A percentile compares a stretch with the other conserved stretches of the same genome.
phyloP scores from a whole-genome alignment of 2,797 vertebrate genomes.

The Enteromius argenteus region DNA sequence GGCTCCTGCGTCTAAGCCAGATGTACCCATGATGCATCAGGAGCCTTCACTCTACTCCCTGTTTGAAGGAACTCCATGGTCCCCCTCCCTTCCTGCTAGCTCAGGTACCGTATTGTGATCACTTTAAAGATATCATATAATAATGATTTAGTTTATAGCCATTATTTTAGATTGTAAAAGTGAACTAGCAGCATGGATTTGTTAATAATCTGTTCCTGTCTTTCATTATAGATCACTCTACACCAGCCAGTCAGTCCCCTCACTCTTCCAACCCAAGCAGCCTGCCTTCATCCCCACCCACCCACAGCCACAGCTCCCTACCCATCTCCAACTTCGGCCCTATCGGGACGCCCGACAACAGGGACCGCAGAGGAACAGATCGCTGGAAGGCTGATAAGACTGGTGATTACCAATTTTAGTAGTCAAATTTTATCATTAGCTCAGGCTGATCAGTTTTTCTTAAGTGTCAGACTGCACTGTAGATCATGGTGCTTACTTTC shows the following conservation, averaged over 20 bases:
- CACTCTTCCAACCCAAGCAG: conserved; percentile 99
- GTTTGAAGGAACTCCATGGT: conserved; percentile 96
- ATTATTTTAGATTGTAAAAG: neutral
- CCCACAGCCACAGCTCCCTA: conserved; percentile 91
- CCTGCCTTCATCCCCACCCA: conserved; percentile 95
- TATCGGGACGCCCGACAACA: conserved; percentile 93
- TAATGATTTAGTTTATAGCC: neutral
- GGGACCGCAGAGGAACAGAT: conserved; percentile 88
- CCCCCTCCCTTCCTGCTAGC: conserved; percentile 95
- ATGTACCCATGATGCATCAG: conserved; percentile 87
- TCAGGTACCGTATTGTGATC: conserved; percentile 82
- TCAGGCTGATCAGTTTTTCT: neutral
- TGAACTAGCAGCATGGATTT: neutral
- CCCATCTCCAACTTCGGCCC: conserved; percentile 97
- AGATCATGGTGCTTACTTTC: neutral
- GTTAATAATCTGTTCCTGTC: neutral
- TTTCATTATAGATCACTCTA: conserved; percentile 90
- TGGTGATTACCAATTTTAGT: conserved; percentile 64
- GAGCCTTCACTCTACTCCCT: conserved; percentile 96
- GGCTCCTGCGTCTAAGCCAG: conserved; percentile 86
- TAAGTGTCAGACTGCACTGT: neutral
- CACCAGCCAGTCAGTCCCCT: conserved; percentile 97
- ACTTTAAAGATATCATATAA: neutral
- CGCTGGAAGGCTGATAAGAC: conserved; percentile 97
- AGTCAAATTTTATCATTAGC: neutral